Base-by-base conservation (phyloP, 2,797 vertebrate species). In the Hippopotamyrus pictus region DNA sequence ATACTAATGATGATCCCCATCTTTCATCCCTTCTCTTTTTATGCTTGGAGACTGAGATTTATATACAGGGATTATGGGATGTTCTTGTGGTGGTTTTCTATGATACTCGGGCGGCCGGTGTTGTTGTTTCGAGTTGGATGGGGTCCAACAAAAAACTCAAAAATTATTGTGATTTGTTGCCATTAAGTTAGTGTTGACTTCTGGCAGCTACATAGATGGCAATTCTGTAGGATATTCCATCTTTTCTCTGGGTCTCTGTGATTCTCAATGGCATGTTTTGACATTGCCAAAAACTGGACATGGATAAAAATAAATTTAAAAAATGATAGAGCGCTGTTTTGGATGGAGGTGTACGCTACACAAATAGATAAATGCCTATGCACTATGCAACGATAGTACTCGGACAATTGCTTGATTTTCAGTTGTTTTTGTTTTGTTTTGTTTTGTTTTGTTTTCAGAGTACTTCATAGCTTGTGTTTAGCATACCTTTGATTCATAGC, bases 11-110 rank as follows among this genome's bases (percentile, higher is more conserved):
- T 86, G 85, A 86, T 57, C 29, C 8, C 51, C 29, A 57, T 33
- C 88, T 57, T 59, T 87, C 53, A n/a, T 65, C 54, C 86, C n/a
- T 87, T 46, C 86, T 44, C 37, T n/a, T 59, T 41, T 62, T 87
- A 59, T 87, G 29, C 33, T 22, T 44, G 33, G 54, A 17, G 33
- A 59, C 33, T 19, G 9, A 59, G 51, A 37, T 59, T 87, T 87
- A 87, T 87, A 62, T 59, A 17, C 29, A 14, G 29, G 14, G 51
- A 86, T 86, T 54, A 86, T 57, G 51, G 85, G 85, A 3, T 37
- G 33, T 19, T 57, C 85, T 33, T 41, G 25, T 19, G 85, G 29
- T 37, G 14, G 29, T 54, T 37, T 14, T 19, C 29, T 86, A 33
- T 19, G 51, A 19, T 54, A 41, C 48, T 54, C 29, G 0, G 8